Base-by-base conservation (phyloP, 2,113 vertebrate genomes). In the Alligator mississippiensis region DNA sequence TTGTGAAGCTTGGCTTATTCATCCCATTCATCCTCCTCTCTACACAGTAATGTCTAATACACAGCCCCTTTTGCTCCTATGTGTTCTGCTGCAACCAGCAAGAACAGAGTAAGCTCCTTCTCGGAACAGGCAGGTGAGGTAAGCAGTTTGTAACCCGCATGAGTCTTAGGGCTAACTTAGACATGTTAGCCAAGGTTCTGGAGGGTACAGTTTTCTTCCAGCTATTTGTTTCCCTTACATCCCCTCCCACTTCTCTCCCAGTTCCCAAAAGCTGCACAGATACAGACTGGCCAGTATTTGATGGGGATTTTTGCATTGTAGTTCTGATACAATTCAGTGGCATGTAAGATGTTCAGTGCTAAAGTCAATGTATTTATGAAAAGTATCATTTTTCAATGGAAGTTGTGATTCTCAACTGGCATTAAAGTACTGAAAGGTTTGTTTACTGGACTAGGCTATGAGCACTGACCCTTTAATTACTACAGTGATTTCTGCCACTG, bases 361-460 rank as follows among this genome's bases (percentile, higher is more conserved):
- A 87, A 96, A 97, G 95, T 97, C 92, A 92, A 91, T 97, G 96
- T 97, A 97, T 97, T 96, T 95, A 97, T 97, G 96, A 95, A 89
- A 97, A 97, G 93, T 97, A 96, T 97, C 96, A 96, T 97, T 97
- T 97, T 97, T 97, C 96, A 97, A 97, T 97, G 96, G 96, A 97
- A 94, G 92, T 94, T 97, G 96, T 97, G 96, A 93, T 90, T 97
- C 96, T 93, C 92, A 97, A 97, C 93, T 96, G 96, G 92, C 96
- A 97, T 97, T 97, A 96, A 97, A 97, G 86, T 96, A 94, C 90
- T 95, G 93, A 96, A 94, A 95, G 93, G 96, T 93, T 95, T 96
- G 88, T 64, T 92, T 64, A 34, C 80, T 88, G 84, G 77, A 80
- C 86, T 59, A 79, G 86, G 62, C 38, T 57, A 77, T 1, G 2